These are phyloP conservation scores for Bubo blakistoni DNA, from an alignment of 2,113 vertebrate genomes.

Conservation along the genomic window DNA sequence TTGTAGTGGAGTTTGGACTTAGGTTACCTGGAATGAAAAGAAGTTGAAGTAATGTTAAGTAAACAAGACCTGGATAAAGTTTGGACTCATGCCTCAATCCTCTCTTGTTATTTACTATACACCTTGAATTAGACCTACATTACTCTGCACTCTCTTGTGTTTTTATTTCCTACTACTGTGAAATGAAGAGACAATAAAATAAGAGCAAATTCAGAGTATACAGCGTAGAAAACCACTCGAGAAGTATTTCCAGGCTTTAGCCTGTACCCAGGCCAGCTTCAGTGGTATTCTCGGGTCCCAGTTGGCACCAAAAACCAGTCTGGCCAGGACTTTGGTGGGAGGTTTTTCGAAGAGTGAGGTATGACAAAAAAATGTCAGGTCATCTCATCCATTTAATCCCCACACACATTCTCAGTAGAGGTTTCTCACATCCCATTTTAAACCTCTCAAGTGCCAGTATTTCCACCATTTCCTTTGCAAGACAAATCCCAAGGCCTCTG, in stretches of 20 bases:
- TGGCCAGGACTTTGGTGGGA: background rate
- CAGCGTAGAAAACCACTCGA: background rate
- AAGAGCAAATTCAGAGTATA: background rate
- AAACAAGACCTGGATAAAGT: background rate
- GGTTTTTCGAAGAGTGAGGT: background rate
- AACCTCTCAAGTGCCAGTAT: background rate
- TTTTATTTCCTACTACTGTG: background rate
- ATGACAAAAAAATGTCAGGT: background rate
- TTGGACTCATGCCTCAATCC: background rate
- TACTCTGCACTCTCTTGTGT: background rate
- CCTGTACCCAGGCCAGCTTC: background rate
- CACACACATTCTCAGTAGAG: background rate
- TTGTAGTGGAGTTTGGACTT: constrained; percentile 42
- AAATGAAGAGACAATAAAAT: background rate
- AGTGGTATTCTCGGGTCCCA: background rate
- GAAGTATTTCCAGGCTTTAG: background rate
- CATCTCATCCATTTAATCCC: background rate
- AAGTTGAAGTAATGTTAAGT: background rate
- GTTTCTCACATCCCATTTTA: background rate
- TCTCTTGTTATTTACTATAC: background rate
- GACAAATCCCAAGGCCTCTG: background rate
- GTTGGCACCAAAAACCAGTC: background rate
- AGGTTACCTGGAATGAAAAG: constrained; percentile 54
- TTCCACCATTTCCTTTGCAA: background rate
- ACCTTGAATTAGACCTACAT: background rate